phyloP scores from a whole-genome alignment of 37 sponge, comb jelly and placozoan species.

The Halichondria panicea region DNA sequence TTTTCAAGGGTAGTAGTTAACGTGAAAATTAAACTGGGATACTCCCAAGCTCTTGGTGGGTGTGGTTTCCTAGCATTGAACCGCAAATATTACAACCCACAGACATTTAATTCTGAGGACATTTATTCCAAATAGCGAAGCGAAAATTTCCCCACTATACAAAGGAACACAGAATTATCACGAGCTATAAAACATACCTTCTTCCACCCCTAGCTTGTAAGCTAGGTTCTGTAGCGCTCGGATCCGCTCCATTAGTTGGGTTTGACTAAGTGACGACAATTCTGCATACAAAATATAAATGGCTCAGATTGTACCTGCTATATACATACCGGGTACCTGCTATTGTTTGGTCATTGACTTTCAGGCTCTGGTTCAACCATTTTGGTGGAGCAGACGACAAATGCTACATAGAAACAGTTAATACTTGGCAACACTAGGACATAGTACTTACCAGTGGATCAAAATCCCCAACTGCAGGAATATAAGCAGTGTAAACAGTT shows the following conservation, averaged over 20 bases:
- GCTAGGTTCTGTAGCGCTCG: conserved; percentile 70
- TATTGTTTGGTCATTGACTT: conserved; percentile 36
- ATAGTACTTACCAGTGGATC: conserved; percentile 38
- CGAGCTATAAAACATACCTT: conserved; percentile 60
- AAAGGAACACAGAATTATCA: not conserved
- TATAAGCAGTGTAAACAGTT: not conserved
- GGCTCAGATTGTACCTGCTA: not conserved
- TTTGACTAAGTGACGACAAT: not conserved
- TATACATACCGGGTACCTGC: conserved; percentile 27
- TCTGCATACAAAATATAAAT: not conserved
- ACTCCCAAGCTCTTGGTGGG: too few species aligned
- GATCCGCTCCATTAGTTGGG: conserved; percentile 74
- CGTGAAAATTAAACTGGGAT: too few species aligned
- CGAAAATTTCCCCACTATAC: not conserved
- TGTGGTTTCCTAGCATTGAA: too few species aligned
- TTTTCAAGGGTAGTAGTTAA: too few species aligned
- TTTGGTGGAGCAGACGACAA: conserved; percentile 55
- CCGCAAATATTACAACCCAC: too few species aligned
- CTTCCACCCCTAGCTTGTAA: conserved; percentile 70
- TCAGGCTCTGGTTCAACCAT: conserved; percentile 43
- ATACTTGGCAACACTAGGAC: not conserved
- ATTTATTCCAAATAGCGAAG: not conserved
- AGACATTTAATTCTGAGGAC: not conserved
- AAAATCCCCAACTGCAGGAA: conserved; percentile 56
- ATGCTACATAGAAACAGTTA: conserved; percentile 5